phyloP scores from a whole-genome alignment of 2,888 invertebrate genomes.

The Lasioglossum vierecki region DNA sequence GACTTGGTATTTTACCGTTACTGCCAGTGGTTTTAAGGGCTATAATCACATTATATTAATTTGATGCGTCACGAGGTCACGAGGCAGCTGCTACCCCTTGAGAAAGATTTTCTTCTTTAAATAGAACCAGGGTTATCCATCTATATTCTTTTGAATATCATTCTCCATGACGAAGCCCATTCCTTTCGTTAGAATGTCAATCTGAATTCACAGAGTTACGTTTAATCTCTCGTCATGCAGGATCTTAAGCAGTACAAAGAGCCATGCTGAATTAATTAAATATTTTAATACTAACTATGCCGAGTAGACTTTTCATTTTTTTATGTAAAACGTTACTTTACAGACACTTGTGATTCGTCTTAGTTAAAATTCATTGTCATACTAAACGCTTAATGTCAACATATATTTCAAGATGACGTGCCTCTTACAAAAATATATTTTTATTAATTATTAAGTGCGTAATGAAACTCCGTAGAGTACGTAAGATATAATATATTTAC shows the following conservation, averaged over 20 bases:
- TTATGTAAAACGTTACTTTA: not conserved
- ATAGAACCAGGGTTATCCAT: constrained; percentile 6
- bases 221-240: not conserved
- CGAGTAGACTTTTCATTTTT: not conserved
- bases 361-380: not conserved
- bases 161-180: not conserved
- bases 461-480: not conserved
- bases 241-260: not conserved
- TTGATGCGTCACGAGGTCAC: constrained; percentile 52
- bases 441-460: not conserved
- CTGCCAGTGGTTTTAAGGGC: not conserved
- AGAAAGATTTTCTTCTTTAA: constrained; percentile 2
- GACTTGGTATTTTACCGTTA: not conserved
- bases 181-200: not conserved
- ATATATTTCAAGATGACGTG: not conserved
- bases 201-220: not conserved
- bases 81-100: constrained; percentile 2
- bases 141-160: not conserved
- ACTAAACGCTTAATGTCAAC: not conserved
- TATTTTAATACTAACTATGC: not conserved
- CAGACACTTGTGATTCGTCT: not conserved
- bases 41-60: constrained; percentile 57
- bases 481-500: not conserved
- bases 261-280: not conserved
- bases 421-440: not conserved